Conservation (phyloP, 1,140 invertebrate genomes). For the Penaeus chinensis region DNA sequence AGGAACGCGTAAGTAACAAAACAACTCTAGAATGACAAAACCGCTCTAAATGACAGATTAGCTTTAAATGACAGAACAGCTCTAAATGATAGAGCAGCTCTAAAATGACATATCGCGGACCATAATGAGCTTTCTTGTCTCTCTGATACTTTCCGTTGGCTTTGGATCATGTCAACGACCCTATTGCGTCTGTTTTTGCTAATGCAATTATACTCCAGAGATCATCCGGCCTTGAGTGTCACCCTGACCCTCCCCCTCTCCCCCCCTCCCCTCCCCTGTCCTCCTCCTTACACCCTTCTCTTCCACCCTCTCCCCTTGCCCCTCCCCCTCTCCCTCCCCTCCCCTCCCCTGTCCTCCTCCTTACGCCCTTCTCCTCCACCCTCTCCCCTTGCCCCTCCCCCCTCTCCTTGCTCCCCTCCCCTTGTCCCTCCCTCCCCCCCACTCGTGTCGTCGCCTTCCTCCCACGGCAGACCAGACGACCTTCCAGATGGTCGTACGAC, state of each 20-base stretch:
- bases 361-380: not conserved
- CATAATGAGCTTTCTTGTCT: too few relatives aligned
- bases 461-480: not conserved
- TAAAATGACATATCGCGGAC: too few relatives aligned
- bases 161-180: too few relatives aligned
- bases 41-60: too few relatives aligned
- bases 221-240: too few relatives aligned
- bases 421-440: not conserved
- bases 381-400: not conserved
- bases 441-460: not conserved
- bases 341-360: not conserved
- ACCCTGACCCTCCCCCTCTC: not conserved
- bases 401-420: not conserved
- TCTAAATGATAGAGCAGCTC: too few relatives aligned
- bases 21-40: too few relatives aligned
- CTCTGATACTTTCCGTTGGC: too few relatives aligned
- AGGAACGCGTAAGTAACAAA: too few relatives aligned
- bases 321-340: not conserved
- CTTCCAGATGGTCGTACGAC: constrained; percentile 12
- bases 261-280: not conserved
- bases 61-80: too few relatives aligned
- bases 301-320: not conserved
- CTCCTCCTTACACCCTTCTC: not conserved
- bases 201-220: too few relatives aligned
- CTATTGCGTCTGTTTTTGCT: too few relatives aligned